Conservation (phyloP, 2,888 invertebrate species). For the Athalia rosae region DNA sequence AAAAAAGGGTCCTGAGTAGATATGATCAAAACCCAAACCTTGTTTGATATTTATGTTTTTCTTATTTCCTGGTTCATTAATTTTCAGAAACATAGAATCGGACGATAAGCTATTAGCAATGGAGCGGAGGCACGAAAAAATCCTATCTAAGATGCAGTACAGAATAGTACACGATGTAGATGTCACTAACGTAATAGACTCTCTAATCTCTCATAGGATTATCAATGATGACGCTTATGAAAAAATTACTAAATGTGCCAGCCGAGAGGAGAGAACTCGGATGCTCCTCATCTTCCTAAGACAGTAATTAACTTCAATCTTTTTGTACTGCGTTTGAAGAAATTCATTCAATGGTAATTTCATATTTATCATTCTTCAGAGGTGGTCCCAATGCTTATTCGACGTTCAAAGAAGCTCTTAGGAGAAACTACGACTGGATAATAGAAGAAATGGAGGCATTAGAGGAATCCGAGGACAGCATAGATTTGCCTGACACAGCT, state of each 20-base stretch:
- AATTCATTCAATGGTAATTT: background rate
- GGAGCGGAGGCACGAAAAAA: conserved; percentile 3
- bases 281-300: too few species aligned
- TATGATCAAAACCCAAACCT: too few species aligned
- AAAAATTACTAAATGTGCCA: background rate
- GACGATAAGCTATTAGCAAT: background rate
- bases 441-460: conserved; percentile 73
- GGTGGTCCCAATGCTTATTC: conserved; percentile 73
- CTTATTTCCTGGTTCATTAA: too few species aligned
- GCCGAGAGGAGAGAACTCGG: background rate
- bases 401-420: conserved; percentile 76
- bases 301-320: too few species aligned
- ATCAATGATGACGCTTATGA: background rate
- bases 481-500: conserved; percentile 44
- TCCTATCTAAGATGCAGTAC: conserved; percentile 23
- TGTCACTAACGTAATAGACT: background rate
- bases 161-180: conserved; percentile 15
- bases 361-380: conserved; percentile 52
- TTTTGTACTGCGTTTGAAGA: background rate
- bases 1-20: too few species aligned
- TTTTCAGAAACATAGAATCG: too few species aligned
- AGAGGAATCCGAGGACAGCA: conserved; percentile 52
- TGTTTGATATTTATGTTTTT: too few species aligned
- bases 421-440: conserved; percentile 78
- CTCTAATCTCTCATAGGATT: background rate